Percentiles rank a stretch among this genome's conserved stretches.
Conservation (phyloP, 2,113 vertebrate species). For the Brachyistius frenatus region DNA sequence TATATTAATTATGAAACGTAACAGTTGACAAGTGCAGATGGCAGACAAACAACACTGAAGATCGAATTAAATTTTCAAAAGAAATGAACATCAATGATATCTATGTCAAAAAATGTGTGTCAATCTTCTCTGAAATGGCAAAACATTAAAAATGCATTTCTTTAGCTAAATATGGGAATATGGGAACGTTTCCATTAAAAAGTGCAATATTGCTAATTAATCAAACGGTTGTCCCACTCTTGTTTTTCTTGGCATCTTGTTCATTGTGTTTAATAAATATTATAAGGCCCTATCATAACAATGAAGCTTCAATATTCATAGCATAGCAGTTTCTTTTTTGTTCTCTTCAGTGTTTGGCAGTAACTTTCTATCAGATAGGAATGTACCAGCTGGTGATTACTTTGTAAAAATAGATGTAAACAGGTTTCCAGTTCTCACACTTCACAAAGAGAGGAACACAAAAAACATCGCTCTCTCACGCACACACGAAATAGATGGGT, state of each 20-base stretch:
- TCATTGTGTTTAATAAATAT: slow-evolving; percentile 74
- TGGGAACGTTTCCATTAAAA: slow-evolving; percentile 57
- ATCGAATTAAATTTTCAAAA: slow-evolving; percentile 33
- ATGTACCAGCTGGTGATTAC: slow-evolving; percentile 83
- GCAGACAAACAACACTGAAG: slow-evolving; percentile 35
- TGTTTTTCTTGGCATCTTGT: slow-evolving; percentile 69
- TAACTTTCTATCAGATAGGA: slow-evolving; percentile 79
- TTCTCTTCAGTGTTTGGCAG: slow-evolving; percentile 74
- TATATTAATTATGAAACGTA: slow-evolving; percentile 40
- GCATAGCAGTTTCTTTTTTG: slow-evolving; percentile 58
- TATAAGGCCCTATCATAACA: slow-evolving; percentile 60
- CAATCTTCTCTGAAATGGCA: slow-evolving; percentile 40
- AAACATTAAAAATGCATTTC: slow-evolving; percentile 27
- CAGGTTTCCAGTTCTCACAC: slow-evolving; percentile 86
- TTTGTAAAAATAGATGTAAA: slow-evolving; percentile 85
- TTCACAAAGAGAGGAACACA: slow-evolving; percentile 75
- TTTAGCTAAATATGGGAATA: slow-evolving; percentile 55
- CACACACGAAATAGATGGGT: slow-evolving; percentile 57
- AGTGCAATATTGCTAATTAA: slow-evolving; percentile 71
- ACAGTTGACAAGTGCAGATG: slow-evolving; percentile 38
- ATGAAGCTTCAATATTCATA: slow-evolving; percentile 54
- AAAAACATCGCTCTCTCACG: slow-evolving; percentile 58
- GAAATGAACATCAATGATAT: slow-evolving; percentile 24
- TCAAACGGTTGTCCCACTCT: slow-evolving; percentile 45
- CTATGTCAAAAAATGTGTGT: slow-evolving; percentile 31